Evolutionary conservation across 2,113 vertebrate species (phyloP), one percentile per base, ranked within the genome.

Genomic region (Clarias gariepinus): DNA sequence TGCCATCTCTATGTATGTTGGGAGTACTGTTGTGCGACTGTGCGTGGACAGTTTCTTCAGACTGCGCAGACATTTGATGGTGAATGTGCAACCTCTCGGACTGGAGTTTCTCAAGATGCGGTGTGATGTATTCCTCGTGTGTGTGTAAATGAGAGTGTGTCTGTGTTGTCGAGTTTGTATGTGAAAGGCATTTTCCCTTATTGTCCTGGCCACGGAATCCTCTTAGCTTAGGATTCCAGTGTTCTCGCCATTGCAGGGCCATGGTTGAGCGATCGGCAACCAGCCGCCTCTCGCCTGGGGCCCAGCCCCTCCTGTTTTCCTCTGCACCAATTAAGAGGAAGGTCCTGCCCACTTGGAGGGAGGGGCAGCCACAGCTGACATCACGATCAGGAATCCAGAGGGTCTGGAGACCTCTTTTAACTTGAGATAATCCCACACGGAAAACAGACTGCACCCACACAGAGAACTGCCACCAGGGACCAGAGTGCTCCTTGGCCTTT

Each of bases 231-330:
- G 94, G 92, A 83, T 92, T 95, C 97, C 97, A 97, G 90, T 94
- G 96, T 78, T 96, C 95, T 92, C 96, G 95, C 97, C 97, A 98
- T 89, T 96, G 96, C 81, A 97, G 93, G 23, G 96, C 96, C 84
- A 96, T 92, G 21, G 96, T 95, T 68, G 95, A 95, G 89, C 95
- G 96, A 91, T 97, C 96, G 0, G 96, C 94, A 86, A 97, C 93
- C 58, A 98, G 91, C 60, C 95, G 95, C 6, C 92, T 92, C 52
- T 96, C 94, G 83, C 95, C 95, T 0, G 96, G 96, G 3, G 92
- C 93, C 92, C 95, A 93, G 87, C 90, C 92, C 63, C 92, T 90
- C 82, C 91, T 90, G 0, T 92, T 94, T 23, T 94, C 95, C 55
- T 95, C 94, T 0, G 92, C 92, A 1, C 95, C 94, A 0, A 95